These are phyloP conservation scores for Periophthalmus magnuspinnatus DNA, from an alignment of 2,797 vertebrate genomes.

Conservation along the genomic window DNA sequence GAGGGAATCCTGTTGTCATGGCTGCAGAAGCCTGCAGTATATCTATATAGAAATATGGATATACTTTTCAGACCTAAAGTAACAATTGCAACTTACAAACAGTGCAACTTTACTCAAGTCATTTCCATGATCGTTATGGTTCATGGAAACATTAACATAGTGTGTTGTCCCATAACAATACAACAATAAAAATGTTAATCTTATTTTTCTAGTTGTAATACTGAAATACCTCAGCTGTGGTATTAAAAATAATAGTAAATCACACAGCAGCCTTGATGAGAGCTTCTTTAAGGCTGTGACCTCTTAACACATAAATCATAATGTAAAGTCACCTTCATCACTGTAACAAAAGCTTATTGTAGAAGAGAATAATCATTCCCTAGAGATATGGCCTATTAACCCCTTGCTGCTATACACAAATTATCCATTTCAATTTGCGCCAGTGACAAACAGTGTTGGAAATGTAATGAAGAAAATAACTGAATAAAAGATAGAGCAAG, in stretches of 20 bases:
- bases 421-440: constrained; percentile 53
- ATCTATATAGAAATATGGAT: background rate
- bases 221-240: background rate
- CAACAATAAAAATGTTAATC: background rate
- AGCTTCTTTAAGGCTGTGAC: background rate
- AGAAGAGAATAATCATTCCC: constrained; percentile 36
- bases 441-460: constrained; percentile 22
- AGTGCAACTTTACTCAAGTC: background rate
- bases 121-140: background rate
- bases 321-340: constrained; percentile 49
- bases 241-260: background rate
- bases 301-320: constrained; percentile 24
- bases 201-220: background rate
- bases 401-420: constrained; percentile 49
- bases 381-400: constrained; percentile 47
- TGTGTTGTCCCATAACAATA: background rate
- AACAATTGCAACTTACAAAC: background rate
- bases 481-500: constrained; percentile 13
- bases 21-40: background rate
- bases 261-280: background rate
- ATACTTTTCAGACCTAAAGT: background rate
- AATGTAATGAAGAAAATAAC: constrained; percentile 28
- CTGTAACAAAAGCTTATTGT: constrained; percentile 41
- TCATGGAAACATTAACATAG: background rate
- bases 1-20: background rate